These are phyloP conservation scores for Glaucomys volans DNA, from an alignment of 2,113 vertebrate species.

Conservation along the genomic window DNA sequence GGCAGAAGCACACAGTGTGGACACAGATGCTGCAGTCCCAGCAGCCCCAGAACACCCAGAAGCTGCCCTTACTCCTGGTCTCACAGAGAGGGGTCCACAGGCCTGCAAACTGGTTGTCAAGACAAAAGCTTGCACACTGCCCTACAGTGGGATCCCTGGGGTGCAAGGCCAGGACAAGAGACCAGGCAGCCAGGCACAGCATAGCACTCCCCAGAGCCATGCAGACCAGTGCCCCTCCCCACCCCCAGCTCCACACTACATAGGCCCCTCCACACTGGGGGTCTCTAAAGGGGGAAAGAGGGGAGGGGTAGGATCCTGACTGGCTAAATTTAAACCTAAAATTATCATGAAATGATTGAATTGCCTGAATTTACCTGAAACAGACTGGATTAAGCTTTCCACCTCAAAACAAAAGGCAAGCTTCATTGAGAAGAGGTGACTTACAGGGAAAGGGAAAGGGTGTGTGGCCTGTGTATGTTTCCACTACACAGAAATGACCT, in stretches of 20 bases:
- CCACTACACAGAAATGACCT: neutral
- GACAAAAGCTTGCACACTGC: too few species aligned
- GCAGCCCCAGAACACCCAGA: neutral
- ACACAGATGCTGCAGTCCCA: neutral
- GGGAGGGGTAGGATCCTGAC: neutral
- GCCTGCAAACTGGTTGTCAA: neutral
- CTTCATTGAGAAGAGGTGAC: neutral
- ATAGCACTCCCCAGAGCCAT: neutral
- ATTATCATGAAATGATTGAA: neutral
- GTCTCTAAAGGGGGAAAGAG: neutral
- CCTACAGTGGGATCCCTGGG: neutral
- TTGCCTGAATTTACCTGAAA: neutral
- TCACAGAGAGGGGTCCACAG: neutral
- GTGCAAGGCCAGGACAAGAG: neutral
- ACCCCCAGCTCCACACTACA: neutral
- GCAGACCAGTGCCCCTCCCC: neutral
- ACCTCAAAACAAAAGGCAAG: neutral
- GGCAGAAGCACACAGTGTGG: neutral
- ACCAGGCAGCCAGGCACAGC: neutral
- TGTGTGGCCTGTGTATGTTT: neutral
- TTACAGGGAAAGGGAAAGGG: neutral
- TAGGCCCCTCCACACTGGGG: too few species aligned
- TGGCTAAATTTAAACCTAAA: slow-evolving; percentile 1
- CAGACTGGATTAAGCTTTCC: neutral
- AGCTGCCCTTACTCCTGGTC: neutral